Evolutionary conservation across 2,797 vertebrate genomes (phyloP), one percentile per base, ranked within the genome.

Genomic region (Acestrorhynchus altus): DNA sequence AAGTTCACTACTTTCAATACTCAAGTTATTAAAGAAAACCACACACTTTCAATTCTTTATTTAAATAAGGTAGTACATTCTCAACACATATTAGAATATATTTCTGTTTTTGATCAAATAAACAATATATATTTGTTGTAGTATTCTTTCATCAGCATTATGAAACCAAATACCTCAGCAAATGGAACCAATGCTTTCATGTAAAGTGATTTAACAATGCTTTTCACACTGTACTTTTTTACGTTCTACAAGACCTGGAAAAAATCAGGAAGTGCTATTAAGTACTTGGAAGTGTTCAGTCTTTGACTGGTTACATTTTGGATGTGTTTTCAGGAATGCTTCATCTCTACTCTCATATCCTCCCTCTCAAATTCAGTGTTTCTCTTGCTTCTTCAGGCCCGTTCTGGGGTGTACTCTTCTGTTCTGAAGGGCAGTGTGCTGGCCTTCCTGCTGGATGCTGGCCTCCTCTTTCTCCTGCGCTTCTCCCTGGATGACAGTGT

Each of bases 381-480:
- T 35, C 20, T 8, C 0, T 4, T 71, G 8, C 54, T 71, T 12
- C 4, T 18, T 22, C 79, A 99, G 98, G 96, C 96, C 0, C 92
- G 84, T 73, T 90, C 91, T 61, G 96, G 96, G 0, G 93, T 93
- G 74, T 98, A 95, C 86, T 73, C 73, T 20, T 90, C 92, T 0
- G 87, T 65, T 0, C 83, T 99, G 71, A 95, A 90, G 74, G 95
- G 94, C 83, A 97, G 92, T 0, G 28, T 99, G 76, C 77, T 92
- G 71, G 87, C 86, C 31, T 93, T 96, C 26, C 91, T 99, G 71
- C 92, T 99, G 15, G 98, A 99, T 20, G 97, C 98, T 1, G 98
- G 98, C 8, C 95, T 99, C 83, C 92, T 99, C 59, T 99, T 99
- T 91, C 87, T 99, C 77, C 90, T 99, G 52, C 96, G 98, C 76